These are phyloP conservation scores for Ctenochaetus hawaiiensis DNA, from an alignment of 2,797 vertebrate genomes.

Conservation along the genomic window DNA sequence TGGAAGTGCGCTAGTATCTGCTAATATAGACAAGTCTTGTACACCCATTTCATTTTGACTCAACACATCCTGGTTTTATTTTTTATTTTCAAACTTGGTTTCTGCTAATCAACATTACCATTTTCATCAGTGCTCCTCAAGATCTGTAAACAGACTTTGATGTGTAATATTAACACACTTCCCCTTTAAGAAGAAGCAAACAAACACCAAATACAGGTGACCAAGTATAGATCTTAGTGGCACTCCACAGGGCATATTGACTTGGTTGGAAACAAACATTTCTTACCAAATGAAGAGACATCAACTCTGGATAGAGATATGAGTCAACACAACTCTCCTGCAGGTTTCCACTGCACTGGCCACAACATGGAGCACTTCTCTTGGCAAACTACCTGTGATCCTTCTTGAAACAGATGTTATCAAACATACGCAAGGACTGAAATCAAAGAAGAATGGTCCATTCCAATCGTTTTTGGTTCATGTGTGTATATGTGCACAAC, in stretches of 20 bases:
- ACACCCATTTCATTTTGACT: too few relatives aligned
- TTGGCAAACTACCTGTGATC: constrained; percentile 73
- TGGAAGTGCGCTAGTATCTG: not conserved
- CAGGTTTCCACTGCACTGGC: constrained; percentile 87
- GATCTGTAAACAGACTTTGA: not conserved
- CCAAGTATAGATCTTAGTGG: constrained; percentile 4
- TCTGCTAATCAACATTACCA: too few relatives aligned
- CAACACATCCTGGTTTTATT: too few relatives aligned
- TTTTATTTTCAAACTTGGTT: too few relatives aligned
- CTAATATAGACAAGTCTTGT: not conserved
- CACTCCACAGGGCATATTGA: not conserved
- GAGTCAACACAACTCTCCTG: constrained; percentile 5
- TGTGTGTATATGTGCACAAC: constrained; percentile 10
- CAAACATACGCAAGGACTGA: constrained; percentile 45
- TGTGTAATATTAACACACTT: not conserved
- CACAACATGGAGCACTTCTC: constrained; percentile 62
- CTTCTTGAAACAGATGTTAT: constrained; percentile 73
- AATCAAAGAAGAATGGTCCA: constrained; percentile 58
- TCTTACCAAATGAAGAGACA: not conserved
- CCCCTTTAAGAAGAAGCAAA: not conserved
- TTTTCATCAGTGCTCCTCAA: not conserved
- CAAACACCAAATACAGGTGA: not conserved
- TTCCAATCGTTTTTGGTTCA: constrained; percentile 13
- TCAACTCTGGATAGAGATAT: not conserved
- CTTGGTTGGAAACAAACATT: not conserved